Base-by-base conservation (phyloP, 2,888 invertebrate species). In the Cordilura impudica region DNA sequence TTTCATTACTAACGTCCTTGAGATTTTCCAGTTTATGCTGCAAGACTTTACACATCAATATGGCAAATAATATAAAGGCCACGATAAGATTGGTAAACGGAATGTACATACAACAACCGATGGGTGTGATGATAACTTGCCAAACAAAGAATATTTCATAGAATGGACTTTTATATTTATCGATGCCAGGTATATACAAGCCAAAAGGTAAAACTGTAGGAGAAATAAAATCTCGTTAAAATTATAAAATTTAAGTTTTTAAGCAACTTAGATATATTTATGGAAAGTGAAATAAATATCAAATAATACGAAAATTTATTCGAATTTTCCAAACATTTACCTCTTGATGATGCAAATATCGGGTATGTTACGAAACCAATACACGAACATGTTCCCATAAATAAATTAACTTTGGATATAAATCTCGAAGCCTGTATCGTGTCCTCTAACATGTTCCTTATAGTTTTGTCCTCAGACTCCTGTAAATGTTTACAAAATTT, bases 281-380 rank as follows among this genome's bases (percentile, higher is more conserved):
- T 54, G 26, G 12, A 26, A 12, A 12, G 4, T 14, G 18, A 12
- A n/a, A n/a, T n/a, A n/a, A n/a, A n/a, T n/a, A n/a, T n/a, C n/a
- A n/a, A n/a, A n/a, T n/a, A n/a, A n/a, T n/a, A n/a, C n/a, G n/a
- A n/a, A n/a, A n/a, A n/a, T 12, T 16, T 49, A 5, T 21, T 19
- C 10, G 3, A 49, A 49, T 12, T 19, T 39, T 19, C 10, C 35
- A 21, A n/a, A 4, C 10, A 23, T 78, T 61, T 29, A 85, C 86
- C 86, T 21, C 84, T 82, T 14, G 84, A 74, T 1, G 84, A 78
- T 3, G 84, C 84, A 78, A 86, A 84, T 7, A 86, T 72, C 2
- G 87, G 86, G 81, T 86, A 87, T 19, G 84, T 83, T 0, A 83
- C 81, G 35, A 87, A 83, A 3, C 86, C 87, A 39, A 85, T 77